Conservation (phyloP, 2,888 invertebrate species). For the Pachycephus smyrnensis region DNA sequence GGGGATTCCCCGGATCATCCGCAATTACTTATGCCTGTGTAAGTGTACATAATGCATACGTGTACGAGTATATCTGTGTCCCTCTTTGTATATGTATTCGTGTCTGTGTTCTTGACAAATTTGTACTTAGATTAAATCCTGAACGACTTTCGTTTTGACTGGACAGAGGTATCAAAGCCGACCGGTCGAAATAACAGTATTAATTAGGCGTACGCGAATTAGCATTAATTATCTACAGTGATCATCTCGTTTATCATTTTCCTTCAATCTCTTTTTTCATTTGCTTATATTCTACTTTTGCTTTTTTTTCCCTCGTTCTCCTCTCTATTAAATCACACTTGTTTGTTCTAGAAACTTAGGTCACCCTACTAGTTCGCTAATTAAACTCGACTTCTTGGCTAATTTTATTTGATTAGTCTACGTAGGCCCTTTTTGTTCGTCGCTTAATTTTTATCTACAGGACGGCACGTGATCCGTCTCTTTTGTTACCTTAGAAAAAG, state of each 20-base stretch:
- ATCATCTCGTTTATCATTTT: constrained; percentile 27
- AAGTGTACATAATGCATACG: background rate
- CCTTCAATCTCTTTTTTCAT: background rate
- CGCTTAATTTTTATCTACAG: constrained; percentile 49
- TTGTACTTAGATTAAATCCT: constrained; percentile 27
- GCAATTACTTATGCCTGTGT: background rate
- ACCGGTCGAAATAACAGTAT: constrained; percentile 14
- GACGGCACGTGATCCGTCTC: constrained; percentile 12
- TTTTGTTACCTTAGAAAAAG: constrained; percentile 35
- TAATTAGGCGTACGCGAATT: constrained; percentile 25
- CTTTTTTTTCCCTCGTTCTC: constrained; percentile 22
- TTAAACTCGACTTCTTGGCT: constrained; percentile 16
- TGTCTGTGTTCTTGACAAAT: constrained; percentile 12
- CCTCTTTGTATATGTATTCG: constrained; percentile 25
- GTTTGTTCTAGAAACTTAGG: constrained; percentile 27
- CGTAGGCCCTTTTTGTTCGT: constrained; percentile 52
- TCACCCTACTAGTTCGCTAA: constrained; percentile 29
- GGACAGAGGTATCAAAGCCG: constrained; percentile 29
- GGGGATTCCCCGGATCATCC: background rate
- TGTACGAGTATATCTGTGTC: background rate
- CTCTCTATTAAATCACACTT: constrained; percentile 29
- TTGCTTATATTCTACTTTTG: background rate
- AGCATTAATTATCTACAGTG: constrained; percentile 35
- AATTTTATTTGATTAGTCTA: constrained; percentile 44
- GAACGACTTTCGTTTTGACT: constrained; percentile 20